phyloP scores from a whole-genome alignment of 2,113 vertebrate species.

The Azemiops feae region DNA sequence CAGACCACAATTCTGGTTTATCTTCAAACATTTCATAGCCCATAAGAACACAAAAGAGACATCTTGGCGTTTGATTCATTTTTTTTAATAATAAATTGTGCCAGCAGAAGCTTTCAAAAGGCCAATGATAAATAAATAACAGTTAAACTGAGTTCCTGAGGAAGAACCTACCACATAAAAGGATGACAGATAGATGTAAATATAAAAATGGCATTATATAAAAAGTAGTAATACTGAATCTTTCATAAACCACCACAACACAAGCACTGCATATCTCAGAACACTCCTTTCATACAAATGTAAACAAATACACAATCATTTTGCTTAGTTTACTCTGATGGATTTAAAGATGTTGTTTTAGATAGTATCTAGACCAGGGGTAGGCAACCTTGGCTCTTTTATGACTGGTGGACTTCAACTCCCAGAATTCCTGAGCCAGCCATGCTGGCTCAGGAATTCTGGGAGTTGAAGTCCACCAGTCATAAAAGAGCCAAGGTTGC shows the following conservation, averaged over 20 bases:
- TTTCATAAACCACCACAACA: conserved; percentile 88
- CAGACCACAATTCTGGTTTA: not conserved
- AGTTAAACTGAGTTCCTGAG: conserved; percentile 84
- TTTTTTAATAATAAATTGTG: conserved; percentile 78
- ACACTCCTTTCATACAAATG: conserved; percentile 87
- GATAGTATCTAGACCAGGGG: conserved; percentile 64
- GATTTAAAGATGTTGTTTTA: conserved; percentile 67
- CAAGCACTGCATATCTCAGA: conserved; percentile 84
- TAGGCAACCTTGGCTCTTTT: too few species aligned
- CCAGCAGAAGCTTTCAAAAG: conserved; percentile 81
- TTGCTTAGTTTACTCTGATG: conserved; percentile 67
- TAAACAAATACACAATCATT: conserved; percentile 84
- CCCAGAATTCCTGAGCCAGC: too few species aligned
- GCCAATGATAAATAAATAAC: conserved; percentile 86
- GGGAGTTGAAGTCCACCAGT: too few species aligned
- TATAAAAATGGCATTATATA: conserved; percentile 71
- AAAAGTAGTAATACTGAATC: conserved; percentile 84
- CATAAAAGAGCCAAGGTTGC: too few species aligned
- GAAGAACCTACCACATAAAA: conserved; percentile 81
- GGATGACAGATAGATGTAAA: conserved; percentile 73
- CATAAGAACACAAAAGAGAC: not conserved
- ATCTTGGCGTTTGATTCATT: conserved; percentile 3
- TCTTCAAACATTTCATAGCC: not conserved
- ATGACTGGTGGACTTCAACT: too few species aligned
- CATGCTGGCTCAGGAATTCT: too few species aligned